These are phyloP conservation scores for Alloscopus bannaensis DNA, from an alignment of 2,888 invertebrate genomes.

Conservation along the genomic window DNA sequence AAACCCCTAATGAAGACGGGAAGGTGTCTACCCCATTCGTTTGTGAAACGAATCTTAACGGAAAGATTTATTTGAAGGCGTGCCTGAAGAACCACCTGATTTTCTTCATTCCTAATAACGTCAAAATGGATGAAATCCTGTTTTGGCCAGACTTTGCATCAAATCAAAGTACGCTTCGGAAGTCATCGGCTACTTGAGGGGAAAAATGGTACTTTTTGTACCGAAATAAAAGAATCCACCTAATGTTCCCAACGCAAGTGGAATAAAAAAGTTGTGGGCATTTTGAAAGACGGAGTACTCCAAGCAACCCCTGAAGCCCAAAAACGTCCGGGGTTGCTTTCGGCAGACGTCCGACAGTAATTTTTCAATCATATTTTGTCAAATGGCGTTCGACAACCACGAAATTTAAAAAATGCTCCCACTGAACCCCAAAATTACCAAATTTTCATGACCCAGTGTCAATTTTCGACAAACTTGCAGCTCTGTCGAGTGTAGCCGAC, in stretches of 20 bases:
- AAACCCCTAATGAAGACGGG: conserved; percentile 41
- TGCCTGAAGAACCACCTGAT: conserved; percentile 46
- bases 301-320: conserved; percentile 21
- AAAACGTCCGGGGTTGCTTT: conserved; percentile 24
- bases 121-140: too few species aligned
- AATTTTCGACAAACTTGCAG: too few species aligned
- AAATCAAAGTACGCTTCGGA: conserved; percentile 14
- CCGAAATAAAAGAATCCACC: conserved; percentile 39
- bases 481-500: too few species aligned
- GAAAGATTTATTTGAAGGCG: conserved; percentile 38
- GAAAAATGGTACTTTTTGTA: conserved; percentile 25
- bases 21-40: conserved; percentile 47
- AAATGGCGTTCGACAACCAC: too few species aligned
- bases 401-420: too few species aligned
- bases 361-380: too few species aligned
- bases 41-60: conserved; percentile 23
- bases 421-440: too few species aligned
- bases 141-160: conserved; percentile 57
- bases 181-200: not conserved
- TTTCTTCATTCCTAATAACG: conserved; percentile 43
- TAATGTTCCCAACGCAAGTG: conserved; percentile 55
- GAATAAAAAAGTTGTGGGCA: conserved; percentile 56
- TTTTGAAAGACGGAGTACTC: conserved; percentile 39
- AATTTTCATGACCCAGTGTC: too few species aligned
- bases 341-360: too few species aligned